A percentile compares a stretch with the other conserved stretches of the same genome.
These are phyloP conservation scores for Apamea epomidion DNA, from an alignment of 2,888 invertebrate genomes.

Conservation along the genomic window DNA sequence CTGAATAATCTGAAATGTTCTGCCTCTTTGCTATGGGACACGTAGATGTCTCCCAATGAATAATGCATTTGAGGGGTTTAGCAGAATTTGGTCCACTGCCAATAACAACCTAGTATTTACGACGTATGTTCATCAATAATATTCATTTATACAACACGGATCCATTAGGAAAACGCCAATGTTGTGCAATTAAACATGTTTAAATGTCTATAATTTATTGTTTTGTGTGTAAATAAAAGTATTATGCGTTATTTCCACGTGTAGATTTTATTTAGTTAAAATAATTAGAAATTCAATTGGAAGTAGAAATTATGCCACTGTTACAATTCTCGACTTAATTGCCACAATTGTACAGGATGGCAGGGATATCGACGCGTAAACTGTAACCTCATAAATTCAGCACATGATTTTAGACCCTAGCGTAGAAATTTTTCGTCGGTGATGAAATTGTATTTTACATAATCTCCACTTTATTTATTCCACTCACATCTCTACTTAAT, in stretches of 20 bases:
- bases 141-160: conserved; percentile 37
- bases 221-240: background rate
- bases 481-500: background rate
- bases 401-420: no score
- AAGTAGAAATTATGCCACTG: background rate
- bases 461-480: background rate
- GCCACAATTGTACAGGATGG: no score
- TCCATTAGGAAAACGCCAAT: conserved; percentile 9
- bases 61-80: conserved; percentile 30
- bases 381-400: no score
- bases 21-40: background rate
- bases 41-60: conserved; percentile 25
- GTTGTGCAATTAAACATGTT: conserved; percentile 16
- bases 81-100: conserved; percentile 42
- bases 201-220: background rate
- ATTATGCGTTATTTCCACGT: background rate
- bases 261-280: background rate
- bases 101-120: conserved; percentile 9
- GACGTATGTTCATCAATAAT: conserved; percentile 10
- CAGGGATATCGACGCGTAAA: no score
- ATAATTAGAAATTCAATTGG: background rate
- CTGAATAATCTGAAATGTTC: background rate
- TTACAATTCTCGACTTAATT: background rate
- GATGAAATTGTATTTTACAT: background rate
- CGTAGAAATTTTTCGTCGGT: no score